Base-by-base conservation (phyloP, 2,888 invertebrate species). In the Leucophora obtusa region DNA sequence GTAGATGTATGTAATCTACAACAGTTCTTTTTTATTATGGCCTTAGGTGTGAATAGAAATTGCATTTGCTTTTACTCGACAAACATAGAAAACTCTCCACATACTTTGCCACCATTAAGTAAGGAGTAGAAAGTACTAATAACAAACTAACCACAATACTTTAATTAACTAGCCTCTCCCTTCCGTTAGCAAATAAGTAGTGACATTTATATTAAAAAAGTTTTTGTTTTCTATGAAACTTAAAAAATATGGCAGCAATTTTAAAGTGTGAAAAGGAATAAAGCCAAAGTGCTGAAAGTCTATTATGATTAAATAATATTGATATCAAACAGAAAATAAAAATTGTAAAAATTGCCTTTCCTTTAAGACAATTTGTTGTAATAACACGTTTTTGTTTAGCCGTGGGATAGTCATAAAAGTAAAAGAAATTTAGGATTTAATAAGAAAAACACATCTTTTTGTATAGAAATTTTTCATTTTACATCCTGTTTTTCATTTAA, bases 21-120 rank as follows among this genome's bases (percentile, higher is more conserved):
- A 28, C 28, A 28, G 28, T 6, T 75, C 51, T n/a, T 43, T 60
- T n/a, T n/a, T 79, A 33, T 24, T 51, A 68, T 75, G 33, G 62
- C 71, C 62, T 17, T 17, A 75, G 79, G 75, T 75, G 75, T 47
- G 43, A 62, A 79, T 11, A 68, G 47, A 69, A 73, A 73, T 73
- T 79, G 35, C 58, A 63, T 51, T 73, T 73, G 11, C 15, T 62
- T 17, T 8, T 6, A 14, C 43, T 47, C 43, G 43, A 15, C 38
- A 75, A 59, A 66, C 28, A 38, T 15, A 54, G 28, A 28, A 28
- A 18, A 47, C 33, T 14, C 21, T 14, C n/a, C 35, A 10, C 0
- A 43, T 7, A 43, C 1, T 33, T 17, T 60, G 15, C 5, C 18
- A 62, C 6, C n/a, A 24, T 54, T 33, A 5, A 35, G 9, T 15